A percentile compares a stretch with the other conserved stretches of the same genome.
Evolutionary conservation across 1,140 invertebrate species (phyloP).

Genomic region (Pogonomyrmex californicus): DNA sequence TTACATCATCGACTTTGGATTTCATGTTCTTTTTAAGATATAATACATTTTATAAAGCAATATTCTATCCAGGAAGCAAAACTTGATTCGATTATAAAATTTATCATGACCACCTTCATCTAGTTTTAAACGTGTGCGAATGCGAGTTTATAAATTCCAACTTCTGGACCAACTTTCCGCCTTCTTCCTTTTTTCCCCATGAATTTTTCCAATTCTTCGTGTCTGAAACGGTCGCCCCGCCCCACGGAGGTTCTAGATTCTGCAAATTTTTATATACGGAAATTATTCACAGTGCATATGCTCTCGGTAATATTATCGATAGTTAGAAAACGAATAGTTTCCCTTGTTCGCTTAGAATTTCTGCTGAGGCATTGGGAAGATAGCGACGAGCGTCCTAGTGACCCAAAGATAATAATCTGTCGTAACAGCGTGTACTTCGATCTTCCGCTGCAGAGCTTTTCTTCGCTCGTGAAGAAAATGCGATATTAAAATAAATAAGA

Average conservation of each 20-base stretch:
- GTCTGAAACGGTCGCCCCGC: neutral
- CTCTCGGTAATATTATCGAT: neutral
- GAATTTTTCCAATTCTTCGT: neutral
- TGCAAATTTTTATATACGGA: neutral
- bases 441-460: slow-evolving; percentile 9
- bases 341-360: neutral
- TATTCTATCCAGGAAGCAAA: neutral
- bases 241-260: neutral
- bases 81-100: slow-evolving; percentile 1
- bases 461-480: neutral
- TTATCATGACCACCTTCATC: neutral
- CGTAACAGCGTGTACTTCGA: slow-evolving; percentile 41
- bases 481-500: slow-evolving; percentile 11
- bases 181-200: neutral
- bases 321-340: neutral
- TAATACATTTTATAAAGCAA: too few relatives aligned
- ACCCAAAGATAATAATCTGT: slow-evolving; percentile 60
- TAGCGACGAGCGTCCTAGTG: slow-evolving; percentile 50
- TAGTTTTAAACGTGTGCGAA: neutral
- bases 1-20: neutral
- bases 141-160: neutral
- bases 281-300: neutral
- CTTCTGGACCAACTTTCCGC: neutral
- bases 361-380: slow-evolving; percentile 7
- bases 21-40: neutral